These are phyloP conservation scores for Pseudobourletiella spinata DNA, from an alignment of 1,140 invertebrate genomes.

Conservation along the genomic window DNA sequence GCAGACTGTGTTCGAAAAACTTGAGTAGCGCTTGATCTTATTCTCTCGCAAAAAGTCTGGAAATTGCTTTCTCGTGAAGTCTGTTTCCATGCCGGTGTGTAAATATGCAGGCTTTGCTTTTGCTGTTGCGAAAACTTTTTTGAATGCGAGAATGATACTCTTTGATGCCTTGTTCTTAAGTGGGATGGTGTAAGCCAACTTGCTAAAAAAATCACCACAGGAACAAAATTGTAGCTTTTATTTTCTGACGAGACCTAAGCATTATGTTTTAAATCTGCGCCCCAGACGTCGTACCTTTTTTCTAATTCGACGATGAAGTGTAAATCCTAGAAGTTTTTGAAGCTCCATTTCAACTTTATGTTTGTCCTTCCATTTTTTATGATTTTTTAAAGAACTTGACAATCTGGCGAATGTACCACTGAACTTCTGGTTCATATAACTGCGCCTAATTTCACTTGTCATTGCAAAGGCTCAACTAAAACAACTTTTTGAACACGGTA, in stretches of 20 bases:
- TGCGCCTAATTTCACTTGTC: no score
- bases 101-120: not conserved
- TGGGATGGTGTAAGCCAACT: not conserved
- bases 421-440: not conserved
- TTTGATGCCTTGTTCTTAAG: not conserved
- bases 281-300: not conserved
- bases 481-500: no score
- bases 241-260: not conserved
- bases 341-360: not conserved
- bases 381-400: not conserved
- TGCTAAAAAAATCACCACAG: not conserved
- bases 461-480: no score
- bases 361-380: not conserved
- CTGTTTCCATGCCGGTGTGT: not conserved
- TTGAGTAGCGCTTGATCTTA: not conserved
- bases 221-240: not conserved
- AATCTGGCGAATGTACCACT: not conserved
- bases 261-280: not conserved
- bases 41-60: not conserved
- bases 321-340: not conserved
- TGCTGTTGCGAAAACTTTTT: not conserved
- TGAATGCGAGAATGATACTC: not conserved
- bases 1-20: not conserved
- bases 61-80: not conserved
- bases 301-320: not conserved